Conservation (phyloP, 1,140 invertebrate genomes). For the Orius insidiosus region DNA sequence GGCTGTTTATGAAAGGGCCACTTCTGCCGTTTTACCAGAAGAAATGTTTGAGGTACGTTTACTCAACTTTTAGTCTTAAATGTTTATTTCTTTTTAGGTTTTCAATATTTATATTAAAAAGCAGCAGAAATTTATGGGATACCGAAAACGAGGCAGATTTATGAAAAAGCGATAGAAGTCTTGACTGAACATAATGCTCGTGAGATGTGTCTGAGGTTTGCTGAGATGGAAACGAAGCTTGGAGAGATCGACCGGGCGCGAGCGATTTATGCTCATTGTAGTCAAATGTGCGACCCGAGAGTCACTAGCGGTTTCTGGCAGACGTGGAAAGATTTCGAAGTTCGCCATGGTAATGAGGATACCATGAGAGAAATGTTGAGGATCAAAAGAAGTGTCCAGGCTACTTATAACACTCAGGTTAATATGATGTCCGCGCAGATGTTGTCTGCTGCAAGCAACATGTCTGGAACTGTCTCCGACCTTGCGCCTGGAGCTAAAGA, state of each 20-base stretch:
- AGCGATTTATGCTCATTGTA: constrained; percentile 94
- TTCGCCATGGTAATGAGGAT: constrained; percentile 98
- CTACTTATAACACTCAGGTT: constrained; percentile 87
- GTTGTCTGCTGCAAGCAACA: constrained; percentile 52
- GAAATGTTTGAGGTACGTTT: constrained; percentile 71
- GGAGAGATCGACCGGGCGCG: constrained; percentile 95
- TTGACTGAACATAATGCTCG: constrained; percentile 78
- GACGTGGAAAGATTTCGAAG: constrained; percentile 99
- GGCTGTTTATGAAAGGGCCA: constrained; percentile 93
- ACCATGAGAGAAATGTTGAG: constrained; percentile 98
- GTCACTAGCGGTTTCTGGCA: constrained; percentile 90
- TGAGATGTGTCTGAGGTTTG: constrained; percentile 92
- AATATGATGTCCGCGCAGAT: constrained; percentile 98
- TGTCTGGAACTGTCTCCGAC: constrained; percentile 43
- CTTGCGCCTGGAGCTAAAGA: constrained; percentile 52
- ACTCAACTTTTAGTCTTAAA: constrained; percentile 5
- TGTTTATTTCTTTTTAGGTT: constrained; percentile 40
- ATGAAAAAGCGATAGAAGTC: constrained; percentile 93
- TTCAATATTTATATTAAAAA: constrained; percentile 99
- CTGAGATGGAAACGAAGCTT: constrained; percentile 94
- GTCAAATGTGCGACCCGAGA: constrained; percentile 97
- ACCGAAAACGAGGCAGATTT: constrained; percentile 90
- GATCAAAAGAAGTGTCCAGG: constrained; percentile 93
- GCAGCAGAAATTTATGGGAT: constrained; percentile 95
- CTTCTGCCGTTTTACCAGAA: constrained; percentile 72